Evolutionary conservation across 2,888 invertebrate species (phyloP), one percentile per base, ranked within the genome.

Genomic region (Subacronicta megacephala): DNA sequence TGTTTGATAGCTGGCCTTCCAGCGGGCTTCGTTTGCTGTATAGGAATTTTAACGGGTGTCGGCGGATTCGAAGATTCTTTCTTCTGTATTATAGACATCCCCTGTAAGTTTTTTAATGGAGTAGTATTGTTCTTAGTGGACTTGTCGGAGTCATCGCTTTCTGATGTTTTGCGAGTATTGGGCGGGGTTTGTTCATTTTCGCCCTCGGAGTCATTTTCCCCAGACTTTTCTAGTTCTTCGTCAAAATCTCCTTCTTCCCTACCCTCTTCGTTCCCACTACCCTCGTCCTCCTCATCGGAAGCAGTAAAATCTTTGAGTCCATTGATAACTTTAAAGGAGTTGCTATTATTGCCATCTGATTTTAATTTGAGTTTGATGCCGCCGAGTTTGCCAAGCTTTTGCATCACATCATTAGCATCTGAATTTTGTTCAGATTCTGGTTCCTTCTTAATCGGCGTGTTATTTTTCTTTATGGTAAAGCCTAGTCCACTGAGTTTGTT

Each of bases 351-450:
- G 0, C 93, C 93, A 60, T 93, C 93, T n/a, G 89, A 90, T 80
- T 91, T 94, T 3, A 94, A 71, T 75, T 93, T 94, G 1, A 94
- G 79, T 80, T 94, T 94, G 13, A 94, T 89, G 2, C 93, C 92
- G n/a, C 94, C 94, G 13, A 93, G 82, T 66, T 89, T 84, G 1
- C 89, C 93, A 45, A 94, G 72, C 72, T 90, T 93, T 77, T 90
- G 84, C 83, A 93, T 84, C 0, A 90, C 81, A 77, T 91, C 89
- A 43, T 73, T 76, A 29, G 75, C 55, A 18, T 31, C 6, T 1
- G n/a, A n/a, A n/a, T 69, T 81, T 56, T 80, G 67, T 42, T 85
- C 84, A 9, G 71, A 62, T 12, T 83, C 77, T 10, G 87, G 82
- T 75, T 94, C 94, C 57, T 84, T 85, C 61, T 94, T 93, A 35